Base-by-base conservation (phyloP, 2,113 vertebrate species). In the Phalacrocorax pelagicus region DNA sequence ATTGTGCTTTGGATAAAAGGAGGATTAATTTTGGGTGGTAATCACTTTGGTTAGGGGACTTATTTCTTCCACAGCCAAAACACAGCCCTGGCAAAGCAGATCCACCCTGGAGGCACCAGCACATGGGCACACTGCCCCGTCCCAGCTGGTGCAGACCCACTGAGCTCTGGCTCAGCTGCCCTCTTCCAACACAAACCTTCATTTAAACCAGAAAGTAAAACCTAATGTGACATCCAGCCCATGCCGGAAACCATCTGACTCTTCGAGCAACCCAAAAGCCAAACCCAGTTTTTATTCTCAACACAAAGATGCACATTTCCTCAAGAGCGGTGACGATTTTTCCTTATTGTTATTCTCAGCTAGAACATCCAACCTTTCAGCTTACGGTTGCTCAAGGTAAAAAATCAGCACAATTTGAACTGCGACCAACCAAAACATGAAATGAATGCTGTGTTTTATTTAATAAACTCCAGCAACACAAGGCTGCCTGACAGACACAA, bases 401-500 rank as follows among this genome's bases (percentile, higher is more conserved):
- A 72, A 82, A 89, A 51, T 24, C 72, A 92, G 17, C 55, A 26
- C 54, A 77, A 38, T 84, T 91, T 71, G 59, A 94, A 77, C 72
- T 51, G 61, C 27, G 52, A 83, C 85, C 72, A 95, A 86, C 72
- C 54, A 86, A 86, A 94, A 91, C 71, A 77, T 49, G 29, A 84
- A 88, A 54, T 52, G 46, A 91, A 81, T 44, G 63, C 46, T 81
- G 30, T 55, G 38, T 62, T 95, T 86, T 81, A 74, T 80, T 94
- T 80, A 96, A 95, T 93, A 72, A 85, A 81, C 42, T 85, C 58
- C 78, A 90, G 83, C 66, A 90, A 79, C 46, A 52, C 63, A 70
- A 66, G 44, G 34, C 63, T 83, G 85, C 69, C 69, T 85, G 65
- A 58, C 86, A 90, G 75, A 90, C 80, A 72, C 40, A 70, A 13